These are phyloP conservation scores for Myrmophylax atrothorax DNA, from an alignment of 2,113 vertebrate species.

Conservation along the genomic window DNA sequence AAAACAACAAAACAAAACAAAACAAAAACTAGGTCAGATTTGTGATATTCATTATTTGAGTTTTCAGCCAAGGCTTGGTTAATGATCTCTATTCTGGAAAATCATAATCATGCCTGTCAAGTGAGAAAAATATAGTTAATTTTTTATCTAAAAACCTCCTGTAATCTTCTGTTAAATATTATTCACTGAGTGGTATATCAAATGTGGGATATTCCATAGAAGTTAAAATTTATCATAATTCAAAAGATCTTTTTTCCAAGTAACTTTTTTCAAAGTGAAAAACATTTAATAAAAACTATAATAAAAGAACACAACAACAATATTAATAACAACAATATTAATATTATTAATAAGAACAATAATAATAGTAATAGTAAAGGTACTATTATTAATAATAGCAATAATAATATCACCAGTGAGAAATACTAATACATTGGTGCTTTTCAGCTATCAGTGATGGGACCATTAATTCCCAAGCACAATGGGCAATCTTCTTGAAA, in stretches of 20 bases:
- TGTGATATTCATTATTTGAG: background rate
- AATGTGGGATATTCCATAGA: background rate
- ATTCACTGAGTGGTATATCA: background rate
- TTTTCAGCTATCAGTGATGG: background rate
- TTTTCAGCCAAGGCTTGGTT: background rate
- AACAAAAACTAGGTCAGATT: background rate
- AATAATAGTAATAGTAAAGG: no score
- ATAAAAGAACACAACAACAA: background rate
- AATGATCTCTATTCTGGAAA: background rate
- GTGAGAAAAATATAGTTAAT: background rate
- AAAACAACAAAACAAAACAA: no score
- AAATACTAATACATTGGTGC: background rate
- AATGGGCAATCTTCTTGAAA: background rate
- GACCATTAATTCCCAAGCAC: background rate
- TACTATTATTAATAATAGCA: no score
- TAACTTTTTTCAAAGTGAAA: background rate
- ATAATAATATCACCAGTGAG: background rate
- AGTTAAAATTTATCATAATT: background rate
- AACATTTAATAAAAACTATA: background rate
- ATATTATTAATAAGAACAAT: background rate
- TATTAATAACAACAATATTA: background rate
- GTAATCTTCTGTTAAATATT: background rate
- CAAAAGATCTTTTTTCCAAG: background rate
- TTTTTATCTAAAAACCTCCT: no score
- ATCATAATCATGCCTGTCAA: background rate